Percentiles rank a stretch among this genome's conserved stretches.
Conservation (phyloP, 37 sponge, comb jelly and placozoan species). For the Bolinopsis microptera region DNA sequence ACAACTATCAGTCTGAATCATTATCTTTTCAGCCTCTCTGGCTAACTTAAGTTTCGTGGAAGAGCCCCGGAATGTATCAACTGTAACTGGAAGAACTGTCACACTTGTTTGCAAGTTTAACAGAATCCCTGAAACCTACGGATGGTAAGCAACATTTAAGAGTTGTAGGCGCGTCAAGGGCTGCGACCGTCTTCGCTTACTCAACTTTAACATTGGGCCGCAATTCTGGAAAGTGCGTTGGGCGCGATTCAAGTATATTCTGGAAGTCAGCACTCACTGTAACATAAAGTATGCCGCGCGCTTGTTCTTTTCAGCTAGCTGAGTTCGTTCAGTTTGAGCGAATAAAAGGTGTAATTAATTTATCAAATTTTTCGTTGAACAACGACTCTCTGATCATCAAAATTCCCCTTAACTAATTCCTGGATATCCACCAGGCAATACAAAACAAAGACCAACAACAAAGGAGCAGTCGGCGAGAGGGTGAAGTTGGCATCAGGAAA, state of each 20-base stretch:
- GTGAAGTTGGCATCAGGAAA: background rate
- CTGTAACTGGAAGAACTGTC: background rate
- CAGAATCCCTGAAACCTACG: background rate
- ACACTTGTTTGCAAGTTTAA: conserved; percentile 53
- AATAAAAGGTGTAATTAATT: too few species aligned
- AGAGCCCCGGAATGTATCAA: background rate
- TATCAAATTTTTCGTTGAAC: too few species aligned
- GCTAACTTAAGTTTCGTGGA: background rate
- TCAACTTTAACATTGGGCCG: background rate
- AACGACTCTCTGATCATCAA: background rate
- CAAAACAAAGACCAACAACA: background rate
- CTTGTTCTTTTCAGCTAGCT: too few species aligned
- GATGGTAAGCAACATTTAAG: background rate
- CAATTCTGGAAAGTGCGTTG: background rate
- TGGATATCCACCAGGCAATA: background rate
- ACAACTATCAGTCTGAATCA: background rate
- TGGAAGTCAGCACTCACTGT: conserved; percentile 22
- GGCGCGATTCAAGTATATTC: background rate
- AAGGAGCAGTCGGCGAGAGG: background rate
- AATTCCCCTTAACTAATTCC: background rate
- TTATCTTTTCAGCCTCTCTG: background rate
- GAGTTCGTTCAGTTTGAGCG: too few species aligned
- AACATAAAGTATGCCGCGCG: background rate
- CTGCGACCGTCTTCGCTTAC: background rate
- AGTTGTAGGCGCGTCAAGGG: background rate